These are phyloP conservation scores for Boulengeromyrus knoepffleri DNA, from an alignment of 2,113 vertebrate genomes.

Conservation along the genomic window DNA sequence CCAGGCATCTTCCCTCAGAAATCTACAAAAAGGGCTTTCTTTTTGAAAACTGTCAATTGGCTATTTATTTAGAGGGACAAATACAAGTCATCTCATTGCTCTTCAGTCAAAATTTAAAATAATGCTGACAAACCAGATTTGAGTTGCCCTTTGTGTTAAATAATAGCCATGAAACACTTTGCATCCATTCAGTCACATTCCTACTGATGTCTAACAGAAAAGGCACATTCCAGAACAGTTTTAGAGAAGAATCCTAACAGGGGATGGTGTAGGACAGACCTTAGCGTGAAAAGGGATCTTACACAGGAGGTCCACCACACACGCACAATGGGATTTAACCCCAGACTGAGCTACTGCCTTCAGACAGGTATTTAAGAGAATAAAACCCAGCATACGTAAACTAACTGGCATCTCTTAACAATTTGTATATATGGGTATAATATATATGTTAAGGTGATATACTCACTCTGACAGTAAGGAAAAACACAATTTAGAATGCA, in stretches of 20 bases:
- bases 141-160: not conserved
- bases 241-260: slow-evolving; percentile 46
- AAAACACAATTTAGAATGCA: not conserved
- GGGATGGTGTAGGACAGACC: slow-evolving; percentile 42
- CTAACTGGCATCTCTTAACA: not conserved
- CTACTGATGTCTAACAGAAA: slow-evolving; percentile 43
- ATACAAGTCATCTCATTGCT: not conserved
- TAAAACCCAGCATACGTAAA: not conserved
- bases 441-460: not conserved
- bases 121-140: not conserved
- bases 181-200: not conserved
- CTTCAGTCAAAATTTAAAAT: not conserved
- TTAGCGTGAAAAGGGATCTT: slow-evolving; percentile 44
- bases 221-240: slow-evolving; percentile 29
- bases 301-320: slow-evolving; percentile 32
- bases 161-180: not conserved
- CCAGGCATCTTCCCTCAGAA: not conserved
- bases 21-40: not conserved
- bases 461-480: not conserved
- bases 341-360: not conserved
- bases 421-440: not conserved
- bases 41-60: not conserved
- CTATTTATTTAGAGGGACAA: not conserved
- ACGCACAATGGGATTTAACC: slow-evolving; percentile 12
- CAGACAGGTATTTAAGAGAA: not conserved